Evolutionary conservation across 1,140 invertebrate genomes (phyloP).

Genomic region (Dreissena polymorpha): DNA sequence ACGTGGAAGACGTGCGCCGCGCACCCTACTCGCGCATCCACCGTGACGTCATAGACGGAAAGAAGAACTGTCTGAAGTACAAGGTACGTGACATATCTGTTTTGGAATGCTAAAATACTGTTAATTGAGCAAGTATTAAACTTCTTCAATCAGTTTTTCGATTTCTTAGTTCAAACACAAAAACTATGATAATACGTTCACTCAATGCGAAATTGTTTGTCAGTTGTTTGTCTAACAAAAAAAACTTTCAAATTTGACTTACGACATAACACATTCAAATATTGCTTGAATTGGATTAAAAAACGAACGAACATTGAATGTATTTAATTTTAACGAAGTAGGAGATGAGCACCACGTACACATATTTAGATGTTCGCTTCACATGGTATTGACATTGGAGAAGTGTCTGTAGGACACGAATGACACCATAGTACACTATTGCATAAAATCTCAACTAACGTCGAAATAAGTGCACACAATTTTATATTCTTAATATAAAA

Average conservation of each 20-base stretch:
- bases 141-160: neutral
- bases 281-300: too few relatives aligned
- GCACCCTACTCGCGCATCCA: conserved; percentile 36
- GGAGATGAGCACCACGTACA: too few relatives aligned
- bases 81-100: neutral
- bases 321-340: too few relatives aligned
- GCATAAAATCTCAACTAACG: too few relatives aligned
- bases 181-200: neutral
- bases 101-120: neutral
- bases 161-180: neutral
- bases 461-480: too few relatives aligned
- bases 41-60: conserved; percentile 19
- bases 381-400: too few relatives aligned
- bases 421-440: too few relatives aligned
- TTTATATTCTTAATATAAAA: too few relatives aligned
- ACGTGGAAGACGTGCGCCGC: conserved; percentile 38
- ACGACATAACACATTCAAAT: neutral
- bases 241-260: neutral
- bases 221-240: neutral
- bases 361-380: too few relatives aligned
- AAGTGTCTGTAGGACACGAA: too few relatives aligned
- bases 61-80: neutral
- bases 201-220: neutral
- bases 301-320: too few relatives aligned
- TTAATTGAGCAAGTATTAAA: too few relatives aligned